Percentiles rank a stretch among this genome's conserved stretches.
Conservation (phyloP, 2,888 invertebrate genomes). For the Lithophane ornitopus region DNA sequence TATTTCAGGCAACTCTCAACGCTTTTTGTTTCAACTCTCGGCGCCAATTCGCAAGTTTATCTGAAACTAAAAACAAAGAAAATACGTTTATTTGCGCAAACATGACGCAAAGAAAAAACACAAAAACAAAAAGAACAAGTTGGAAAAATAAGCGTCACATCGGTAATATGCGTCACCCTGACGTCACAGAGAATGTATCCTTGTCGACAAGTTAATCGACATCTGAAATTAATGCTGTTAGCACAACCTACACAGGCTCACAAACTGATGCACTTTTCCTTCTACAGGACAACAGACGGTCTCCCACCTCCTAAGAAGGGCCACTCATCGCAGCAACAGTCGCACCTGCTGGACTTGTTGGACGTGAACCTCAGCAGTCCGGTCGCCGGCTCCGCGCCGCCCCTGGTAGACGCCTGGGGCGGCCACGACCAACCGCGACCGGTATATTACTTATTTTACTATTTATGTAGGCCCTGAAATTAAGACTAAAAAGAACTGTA, state of each 20-base stretch:
- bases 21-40: neutral
- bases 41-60: neutral
- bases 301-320: slow-evolving; percentile 50
- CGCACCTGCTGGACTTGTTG: slow-evolving; percentile 95
- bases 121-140: neutral
- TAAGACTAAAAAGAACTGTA: neutral
- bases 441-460: slow-evolving; percentile 57
- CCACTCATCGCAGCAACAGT: slow-evolving; percentile 79
- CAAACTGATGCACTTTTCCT: neutral
- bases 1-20: neutral
- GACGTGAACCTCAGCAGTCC: slow-evolving; percentile 93
- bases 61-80: neutral
- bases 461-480: neutral
- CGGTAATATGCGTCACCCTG: neutral
- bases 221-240: no score
- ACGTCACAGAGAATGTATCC: neutral
- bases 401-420: slow-evolving; percentile 94
- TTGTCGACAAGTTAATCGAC: neutral
- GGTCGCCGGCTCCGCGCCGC: slow-evolving; percentile 75
- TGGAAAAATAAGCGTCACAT: neutral
- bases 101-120: neutral
- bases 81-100: neutral
- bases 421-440: slow-evolving; percentile 89
- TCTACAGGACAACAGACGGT: slow-evolving; percentile 52
- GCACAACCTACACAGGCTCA: neutral